These are phyloP conservation scores for Gymnocheta viridis DNA, from an alignment of 2,888 invertebrate species.

Conservation along the genomic window DNA sequence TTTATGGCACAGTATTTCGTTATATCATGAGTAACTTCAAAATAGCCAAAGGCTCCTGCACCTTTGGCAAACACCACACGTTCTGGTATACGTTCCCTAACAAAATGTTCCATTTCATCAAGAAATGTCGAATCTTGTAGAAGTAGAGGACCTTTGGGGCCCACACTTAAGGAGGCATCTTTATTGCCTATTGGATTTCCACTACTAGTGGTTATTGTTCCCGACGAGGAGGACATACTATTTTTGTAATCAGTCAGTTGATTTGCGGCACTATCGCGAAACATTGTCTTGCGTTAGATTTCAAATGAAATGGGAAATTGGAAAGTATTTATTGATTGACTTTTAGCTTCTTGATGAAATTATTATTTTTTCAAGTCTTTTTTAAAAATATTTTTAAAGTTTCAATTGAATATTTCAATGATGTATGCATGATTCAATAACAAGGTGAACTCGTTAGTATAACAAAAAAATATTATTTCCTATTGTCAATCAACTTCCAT, in stretches of 20 bases:
- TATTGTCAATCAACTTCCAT: too few species aligned
- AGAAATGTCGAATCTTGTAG: conserved; percentile 92
- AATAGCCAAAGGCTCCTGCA: conserved; percentile 93
- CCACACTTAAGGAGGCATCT: conserved; percentile 90
- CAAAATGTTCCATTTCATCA: conserved; percentile 92
- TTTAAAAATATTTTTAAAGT: conserved; percentile 16
- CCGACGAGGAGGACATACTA: conserved; percentile 74
- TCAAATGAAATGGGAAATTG: background rate
- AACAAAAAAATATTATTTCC: too few species aligned
- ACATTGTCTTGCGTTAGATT: conserved; percentile 17
- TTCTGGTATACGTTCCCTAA: conserved; percentile 96
- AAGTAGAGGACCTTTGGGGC: conserved; percentile 92
- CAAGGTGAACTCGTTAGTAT: too few species aligned
- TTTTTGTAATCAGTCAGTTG: conserved; percentile 86
- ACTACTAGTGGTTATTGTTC: conserved; percentile 87
- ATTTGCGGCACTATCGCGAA: conserved; percentile 85
- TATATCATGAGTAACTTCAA: conserved; percentile 94
- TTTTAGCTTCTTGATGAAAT: background rate
- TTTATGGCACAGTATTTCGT: conserved; percentile 90
- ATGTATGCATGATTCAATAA: background rate
- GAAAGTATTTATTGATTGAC: background rate
- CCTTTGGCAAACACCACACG: conserved; percentile 97
- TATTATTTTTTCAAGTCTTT: background rate
- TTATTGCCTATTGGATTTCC: conserved; percentile 88
- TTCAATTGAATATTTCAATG: background rate